These are phyloP conservation scores for Drosophila algonquin DNA, from an alignment of 2,888 invertebrate genomes.

Conservation along the genomic window DNA sequence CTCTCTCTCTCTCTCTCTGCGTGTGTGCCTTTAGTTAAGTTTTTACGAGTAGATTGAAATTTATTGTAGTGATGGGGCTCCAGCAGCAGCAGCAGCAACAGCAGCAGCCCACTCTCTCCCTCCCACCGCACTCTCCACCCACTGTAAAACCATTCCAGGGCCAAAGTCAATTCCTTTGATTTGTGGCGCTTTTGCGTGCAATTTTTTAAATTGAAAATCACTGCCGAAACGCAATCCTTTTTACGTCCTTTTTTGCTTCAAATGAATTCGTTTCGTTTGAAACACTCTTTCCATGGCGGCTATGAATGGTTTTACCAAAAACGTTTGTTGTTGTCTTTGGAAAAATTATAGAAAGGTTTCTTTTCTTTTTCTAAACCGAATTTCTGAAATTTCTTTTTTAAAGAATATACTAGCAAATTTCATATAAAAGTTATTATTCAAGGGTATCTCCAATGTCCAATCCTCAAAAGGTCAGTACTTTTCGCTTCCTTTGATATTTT, in stretches of 20 bases:
- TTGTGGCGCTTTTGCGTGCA: conserved; percentile 81
- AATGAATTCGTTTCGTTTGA: conserved; percentile 67
- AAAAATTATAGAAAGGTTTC: too few relatives aligned
- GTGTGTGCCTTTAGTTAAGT: conserved; percentile 72
- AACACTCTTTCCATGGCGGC: not conserved
- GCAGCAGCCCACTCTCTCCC: conserved; percentile 13
- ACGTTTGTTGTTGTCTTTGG: too few relatives aligned
- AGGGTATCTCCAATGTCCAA: not conserved
- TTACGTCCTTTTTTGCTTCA: conserved; percentile 62
- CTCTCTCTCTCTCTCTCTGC: not conserved
- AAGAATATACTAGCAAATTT: too few relatives aligned
- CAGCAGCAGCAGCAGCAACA: conserved; percentile 5
- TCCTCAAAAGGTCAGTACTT: not conserved
- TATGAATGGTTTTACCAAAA: not conserved
- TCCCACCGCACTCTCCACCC: not conserved
- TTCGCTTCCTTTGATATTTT: conserved; percentile 1
- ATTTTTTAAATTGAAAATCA: conserved; percentile 79
- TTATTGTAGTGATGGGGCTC: conserved; percentile 59
- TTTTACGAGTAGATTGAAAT: conserved; percentile 74
- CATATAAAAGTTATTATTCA: not conserved
- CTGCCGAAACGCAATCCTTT: conserved; percentile 73
- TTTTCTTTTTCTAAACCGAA: too few relatives aligned
- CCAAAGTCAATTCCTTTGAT: conserved; percentile 80
- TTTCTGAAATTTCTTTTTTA: too few relatives aligned
- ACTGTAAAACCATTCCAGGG: conserved; percentile 7